Base-by-base conservation (phyloP, 2,797 vertebrate species). In the Gallinago stenura region DNA sequence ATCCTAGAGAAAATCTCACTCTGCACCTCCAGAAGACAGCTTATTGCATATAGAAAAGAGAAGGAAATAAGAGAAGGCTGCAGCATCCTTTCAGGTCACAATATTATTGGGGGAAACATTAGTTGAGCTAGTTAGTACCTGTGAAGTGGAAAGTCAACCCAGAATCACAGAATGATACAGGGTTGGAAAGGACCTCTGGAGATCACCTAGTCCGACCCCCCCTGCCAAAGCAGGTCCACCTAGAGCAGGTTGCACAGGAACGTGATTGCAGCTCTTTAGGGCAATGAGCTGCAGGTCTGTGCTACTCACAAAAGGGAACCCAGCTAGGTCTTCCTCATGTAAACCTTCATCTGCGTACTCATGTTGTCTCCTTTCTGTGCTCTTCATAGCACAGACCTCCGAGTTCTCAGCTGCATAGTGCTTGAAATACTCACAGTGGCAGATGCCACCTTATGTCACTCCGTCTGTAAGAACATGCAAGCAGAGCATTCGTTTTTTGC, bases 391-490 rank as follows among this genome's bases (percentile, higher is more conserved):
- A 77, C 45, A 76, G 48, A 65, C 26, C 28, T 89, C 65, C 20
- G 12, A 65, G 41, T 78, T 90, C 28, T 78, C 35, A 83, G 45
- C 26, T 81, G 57, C 58, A 54, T n/a, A 0, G 0, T 41, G 33
- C 73, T 69, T 86, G 62, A 90, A 95, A 92, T 88, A 95, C 24
- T n/a, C 58, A 64, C 37, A 76, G 37, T 16, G 30, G 62, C 69
- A 93, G 72, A 87, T 92, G 28, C 28, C 79, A 39, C 73, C 69
- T 80, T 87, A 89, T 87, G 78, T 76, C 77, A 76, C 17, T 20
- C 76, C 30, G 19, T 84, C 93, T 94, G 85, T 79, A 66, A 93
- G 86, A 83, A 88, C 7, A 71, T n/a, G 43, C 65, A 83, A 77
- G 62, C 53, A 86, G 15, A 83, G 18, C 41, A 78, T 62, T 77